These are phyloP conservation scores for Rhabdophis nuchalis DNA, from an alignment of 2,797 vertebrate genomes.

Conservation along the genomic window DNA sequence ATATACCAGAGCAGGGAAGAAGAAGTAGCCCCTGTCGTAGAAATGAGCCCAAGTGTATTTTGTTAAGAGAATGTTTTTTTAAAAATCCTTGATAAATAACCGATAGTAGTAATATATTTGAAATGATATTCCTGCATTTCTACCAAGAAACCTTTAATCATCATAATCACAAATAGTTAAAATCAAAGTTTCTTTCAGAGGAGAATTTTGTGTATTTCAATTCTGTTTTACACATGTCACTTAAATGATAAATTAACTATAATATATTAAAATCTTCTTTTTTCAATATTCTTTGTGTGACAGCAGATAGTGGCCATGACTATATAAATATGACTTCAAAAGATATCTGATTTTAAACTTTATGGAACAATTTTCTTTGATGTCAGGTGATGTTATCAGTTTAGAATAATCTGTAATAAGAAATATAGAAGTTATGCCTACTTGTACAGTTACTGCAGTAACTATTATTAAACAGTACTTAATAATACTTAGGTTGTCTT, in stretches of 20 bases:
- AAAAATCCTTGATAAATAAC: conserved; percentile 16
- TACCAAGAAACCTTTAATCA: conserved; percentile 40
- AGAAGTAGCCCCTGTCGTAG: too few species aligned
- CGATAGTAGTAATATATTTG: conserved; percentile 16
- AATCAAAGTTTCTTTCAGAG: conserved; percentile 61
- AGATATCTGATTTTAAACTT: conserved; percentile 80
- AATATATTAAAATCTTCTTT: conserved; percentile 75
- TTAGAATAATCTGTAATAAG: conserved; percentile 61
- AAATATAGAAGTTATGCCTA: conserved; percentile 40
- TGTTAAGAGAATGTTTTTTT: conserved; percentile 27
- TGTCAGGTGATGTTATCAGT: conserved; percentile 55
- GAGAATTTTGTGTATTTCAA: conserved; percentile 66
- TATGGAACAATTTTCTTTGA: conserved; percentile 70
- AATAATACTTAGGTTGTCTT: not conserved
- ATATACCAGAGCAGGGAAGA: not conserved
- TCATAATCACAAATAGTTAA: conserved; percentile 16
- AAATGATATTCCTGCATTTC: conserved; percentile 37
- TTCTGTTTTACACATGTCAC: conserved; percentile 71
- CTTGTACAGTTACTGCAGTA: conserved; percentile 3
- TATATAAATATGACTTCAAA: conserved; percentile 74
- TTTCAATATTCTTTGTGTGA: conserved; percentile 76
- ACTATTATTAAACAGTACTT: conserved; percentile 10
- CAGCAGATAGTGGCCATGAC: conserved; percentile 81
- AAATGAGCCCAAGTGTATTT: not conserved
- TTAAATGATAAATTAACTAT: conserved; percentile 79